Evolutionary conservation across 53 echinoderm and acorn worm species (phyloP), one percentile per base, ranked within the genome.

Genomic region (Echinarachnius parma): DNA sequence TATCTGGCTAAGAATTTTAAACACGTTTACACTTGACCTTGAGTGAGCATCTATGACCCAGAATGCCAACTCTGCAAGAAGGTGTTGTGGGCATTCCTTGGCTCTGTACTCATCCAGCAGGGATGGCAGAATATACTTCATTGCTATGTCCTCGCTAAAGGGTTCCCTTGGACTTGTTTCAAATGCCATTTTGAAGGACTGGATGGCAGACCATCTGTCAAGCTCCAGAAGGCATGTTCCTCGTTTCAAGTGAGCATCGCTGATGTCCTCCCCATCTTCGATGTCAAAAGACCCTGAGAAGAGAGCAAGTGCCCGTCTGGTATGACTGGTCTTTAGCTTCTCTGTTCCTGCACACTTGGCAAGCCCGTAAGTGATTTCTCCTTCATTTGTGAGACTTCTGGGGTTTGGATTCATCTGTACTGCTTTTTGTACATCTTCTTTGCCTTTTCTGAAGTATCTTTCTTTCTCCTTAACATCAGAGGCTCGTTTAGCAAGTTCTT

Each of bases 171-270:
- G 16, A 36, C 70, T 11, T 21, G 70, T 70, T 19, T 25, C 34
- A 22, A 35, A 39, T 28, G 74, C 74, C 74, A 72, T 72, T 56
- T 72, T 72, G 28, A 39, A 72, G 7, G 57, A 72, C 54, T 72
- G 74, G 26, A 56, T 25, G 16, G 74, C 74, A 56, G 74, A 72
- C 37, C 35, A 53, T 31, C 36, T 53, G 70, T 70, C 70, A 7
- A 2, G 24, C 1, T 54, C 15, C 5, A 52, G 54, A 5, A 70
- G 54, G 16, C 34, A 53, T 13, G 34, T 33, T 9, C 53, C 70
- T 14, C 34, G 32, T n/a, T 70, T 31, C 4, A 70, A 23, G 30
- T 70, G 70, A 35, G 36, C 24, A 53, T 53, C 8, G 53, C 34
- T 23, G 23, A 70, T 34, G 14, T 21, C 13, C 54, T 16, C 18